phyloP scores from a whole-genome alignment of 2,888 invertebrate genomes.

The Mycalesis mineus region DNA sequence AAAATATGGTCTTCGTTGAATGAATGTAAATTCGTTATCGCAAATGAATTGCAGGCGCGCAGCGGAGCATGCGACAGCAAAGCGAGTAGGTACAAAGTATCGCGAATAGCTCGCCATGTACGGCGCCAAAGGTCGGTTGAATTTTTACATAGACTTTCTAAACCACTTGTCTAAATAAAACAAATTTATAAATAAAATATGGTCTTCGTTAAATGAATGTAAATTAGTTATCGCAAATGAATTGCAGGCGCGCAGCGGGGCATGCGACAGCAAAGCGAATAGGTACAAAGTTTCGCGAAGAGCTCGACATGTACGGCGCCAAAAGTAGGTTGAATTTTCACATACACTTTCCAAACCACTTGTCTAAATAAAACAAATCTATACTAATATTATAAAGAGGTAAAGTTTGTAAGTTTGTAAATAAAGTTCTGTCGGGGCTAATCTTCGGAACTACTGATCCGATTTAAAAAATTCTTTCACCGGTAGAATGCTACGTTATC shows the following conservation, averaged over 20 bases:
- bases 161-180: too few relatives aligned
- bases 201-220: slow-evolving; percentile 2
- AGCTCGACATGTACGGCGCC: too few relatives aligned
- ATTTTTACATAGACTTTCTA: too few relatives aligned
- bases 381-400: too few relatives aligned
- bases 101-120: slow-evolving; percentile 35
- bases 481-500: too few relatives aligned
- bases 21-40: neutral
- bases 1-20: neutral
- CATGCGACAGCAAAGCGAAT: slow-evolving; percentile 11
- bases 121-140: slow-evolving; percentile 36
- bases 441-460: too few relatives aligned
- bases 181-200: neutral
- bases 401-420: too few relatives aligned
- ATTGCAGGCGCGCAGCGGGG: neutral
- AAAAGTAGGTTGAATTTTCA: too few relatives aligned
- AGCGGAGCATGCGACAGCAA: slow-evolving; percentile 4
- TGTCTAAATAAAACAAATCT: too few relatives aligned
- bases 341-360: too few relatives aligned
- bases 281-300: slow-evolving; percentile 26
- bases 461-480: too few relatives aligned
- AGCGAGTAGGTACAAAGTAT: slow-evolving; percentile 18
- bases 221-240: neutral
- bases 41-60: neutral
- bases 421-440: too few relatives aligned